Percentiles rank a stretch among this genome's conserved stretches.
phyloP scores from a whole-genome alignment of 1,140 invertebrate species.

The Akabosia matsudoensis region DNA sequence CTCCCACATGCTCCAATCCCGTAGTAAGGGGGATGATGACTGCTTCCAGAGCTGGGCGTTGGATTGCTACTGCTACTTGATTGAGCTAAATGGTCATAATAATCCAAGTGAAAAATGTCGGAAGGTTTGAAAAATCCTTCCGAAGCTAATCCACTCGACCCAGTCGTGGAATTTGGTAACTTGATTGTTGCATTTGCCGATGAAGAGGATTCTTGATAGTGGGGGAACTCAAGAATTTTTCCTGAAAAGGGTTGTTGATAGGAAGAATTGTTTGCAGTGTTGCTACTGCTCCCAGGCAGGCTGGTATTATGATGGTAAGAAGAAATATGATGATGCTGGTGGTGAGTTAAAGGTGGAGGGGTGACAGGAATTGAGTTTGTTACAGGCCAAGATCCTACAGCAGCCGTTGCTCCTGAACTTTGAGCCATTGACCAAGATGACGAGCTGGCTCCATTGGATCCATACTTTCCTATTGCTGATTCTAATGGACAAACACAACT shows the following conservation, averaged over 20 bases:
- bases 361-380: not conserved
- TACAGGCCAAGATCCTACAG: not conserved
- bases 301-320: not conserved
- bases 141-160: not conserved
- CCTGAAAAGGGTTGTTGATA: conserved; percentile 5
- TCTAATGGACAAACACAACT: conserved; percentile 3
- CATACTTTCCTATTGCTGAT: not conserved
- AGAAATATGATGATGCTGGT: not conserved
- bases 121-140: conserved; percentile 41
- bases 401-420: conserved; percentile 10
- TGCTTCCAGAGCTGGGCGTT: not conserved
- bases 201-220: not conserved
- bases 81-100: not conserved
- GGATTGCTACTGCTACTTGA: not conserved
- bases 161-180: not conserved
- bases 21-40: not conserved
- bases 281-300: not conserved
- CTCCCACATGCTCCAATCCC: not conserved
- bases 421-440: not conserved
- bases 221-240: not conserved
- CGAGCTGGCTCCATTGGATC: not conserved
- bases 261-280: not conserved
- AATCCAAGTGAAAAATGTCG: conserved; percentile 44
- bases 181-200: not conserved
- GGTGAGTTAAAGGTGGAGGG: not conserved